Percentiles rank a stretch among this genome's conserved stretches.
Evolutionary conservation across 1,140 invertebrate genomes (phyloP).

Genomic region (Drosophila pectinifera): DNA sequence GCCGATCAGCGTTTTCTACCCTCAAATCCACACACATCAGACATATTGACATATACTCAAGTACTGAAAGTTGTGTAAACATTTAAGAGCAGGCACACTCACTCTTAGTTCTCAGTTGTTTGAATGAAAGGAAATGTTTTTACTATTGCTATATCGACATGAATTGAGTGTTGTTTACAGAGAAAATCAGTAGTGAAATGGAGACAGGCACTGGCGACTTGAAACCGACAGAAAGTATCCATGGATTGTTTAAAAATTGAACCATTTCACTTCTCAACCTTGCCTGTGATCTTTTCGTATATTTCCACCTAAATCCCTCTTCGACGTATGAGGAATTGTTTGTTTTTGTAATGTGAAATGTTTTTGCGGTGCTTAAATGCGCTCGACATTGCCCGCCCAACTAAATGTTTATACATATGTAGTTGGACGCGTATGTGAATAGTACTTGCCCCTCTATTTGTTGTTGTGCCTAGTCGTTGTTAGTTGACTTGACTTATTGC

Average conservation of each 20-base stretch:
- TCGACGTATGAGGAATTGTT: slow-evolving; percentile 38
- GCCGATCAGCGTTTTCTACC: not conserved
- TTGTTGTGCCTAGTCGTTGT: slow-evolving; percentile 10
- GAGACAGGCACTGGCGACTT: not conserved
- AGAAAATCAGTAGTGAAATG: not conserved
- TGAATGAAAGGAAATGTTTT: slow-evolving; percentile 6
- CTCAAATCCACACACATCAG: not conserved
- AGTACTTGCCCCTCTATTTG: not conserved
- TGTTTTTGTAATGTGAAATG: slow-evolving; percentile 74
- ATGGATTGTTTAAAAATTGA: slow-evolving; percentile 1
- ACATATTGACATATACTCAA: slow-evolving; percentile 9
- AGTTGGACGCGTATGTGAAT: slow-evolving; percentile 18
- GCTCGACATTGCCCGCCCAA: slow-evolving; percentile 51
- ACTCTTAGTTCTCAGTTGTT: not conserved
- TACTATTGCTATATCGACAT: not conserved
- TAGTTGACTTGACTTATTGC: slow-evolving; percentile 43
- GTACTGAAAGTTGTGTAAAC: slow-evolving; percentile 30
- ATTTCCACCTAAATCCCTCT: slow-evolving; percentile 10
- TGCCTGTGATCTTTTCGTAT: slow-evolving; percentile 22
- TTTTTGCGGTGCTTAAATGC: slow-evolving; percentile 66
- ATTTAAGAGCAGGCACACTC: not conserved
- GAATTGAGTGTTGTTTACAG: slow-evolving; percentile 13
- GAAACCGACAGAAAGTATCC: not conserved
- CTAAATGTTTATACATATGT: slow-evolving; percentile 57
- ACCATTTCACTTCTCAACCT: slow-evolving; percentile 23